These are phyloP conservation scores for Falcunculus frontatus DNA, from an alignment of 2,113 vertebrate genomes.

Conservation along the genomic window DNA sequence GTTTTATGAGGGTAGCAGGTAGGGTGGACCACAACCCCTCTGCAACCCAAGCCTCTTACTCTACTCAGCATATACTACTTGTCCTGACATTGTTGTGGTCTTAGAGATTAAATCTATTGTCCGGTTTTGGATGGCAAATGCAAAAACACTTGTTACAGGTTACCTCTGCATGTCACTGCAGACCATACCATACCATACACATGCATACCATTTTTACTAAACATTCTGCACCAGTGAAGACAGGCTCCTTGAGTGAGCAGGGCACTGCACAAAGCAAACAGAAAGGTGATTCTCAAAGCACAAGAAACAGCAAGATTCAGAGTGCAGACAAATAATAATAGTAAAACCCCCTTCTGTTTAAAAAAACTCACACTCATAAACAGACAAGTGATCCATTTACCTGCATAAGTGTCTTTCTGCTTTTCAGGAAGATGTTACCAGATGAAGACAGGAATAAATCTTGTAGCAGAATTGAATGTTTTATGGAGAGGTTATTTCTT, in stretches of 20 bases:
- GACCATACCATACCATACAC: no score
- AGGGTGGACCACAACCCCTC: not conserved
- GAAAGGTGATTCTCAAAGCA: not conserved
- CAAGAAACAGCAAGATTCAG: not conserved
- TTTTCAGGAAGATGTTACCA: not conserved
- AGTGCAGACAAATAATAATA: not conserved
- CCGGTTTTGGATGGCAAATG: not conserved
- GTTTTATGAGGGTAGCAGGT: not conserved
- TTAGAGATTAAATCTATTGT: not conserved
- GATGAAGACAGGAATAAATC: not conserved
- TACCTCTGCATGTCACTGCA: not conserved
- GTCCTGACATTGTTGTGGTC: not conserved
- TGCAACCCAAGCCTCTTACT: not conserved
- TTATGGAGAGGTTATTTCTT: constrained; percentile 21
- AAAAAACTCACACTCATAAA: not conserved
- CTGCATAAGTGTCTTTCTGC: not conserved
- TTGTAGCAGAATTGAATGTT: not conserved
- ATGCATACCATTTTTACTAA: no score
- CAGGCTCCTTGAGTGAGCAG: not conserved
- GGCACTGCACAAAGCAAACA: not conserved
- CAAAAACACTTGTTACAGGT: not conserved
- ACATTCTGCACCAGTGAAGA: no score
- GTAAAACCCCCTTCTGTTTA: not conserved
- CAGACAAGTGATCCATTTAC: not conserved
- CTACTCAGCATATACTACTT: not conserved